phyloP scores from a whole-genome alignment of 2,888 invertebrate genomes.

The Caenorhabditis doughertyi region DNA sequence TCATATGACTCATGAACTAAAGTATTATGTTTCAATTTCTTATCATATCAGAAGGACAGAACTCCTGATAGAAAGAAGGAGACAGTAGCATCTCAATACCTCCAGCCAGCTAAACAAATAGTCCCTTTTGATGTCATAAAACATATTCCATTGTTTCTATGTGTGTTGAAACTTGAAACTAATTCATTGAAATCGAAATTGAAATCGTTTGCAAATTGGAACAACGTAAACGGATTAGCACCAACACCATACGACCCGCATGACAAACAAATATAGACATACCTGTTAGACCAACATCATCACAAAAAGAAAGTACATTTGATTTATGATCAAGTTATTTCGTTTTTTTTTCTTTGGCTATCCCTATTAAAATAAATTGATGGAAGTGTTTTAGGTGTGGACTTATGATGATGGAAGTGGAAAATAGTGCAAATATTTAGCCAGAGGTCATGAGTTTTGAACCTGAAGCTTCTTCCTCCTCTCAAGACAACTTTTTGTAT shows the following conservation, averaged over 20 bases:
- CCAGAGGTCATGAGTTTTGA: conserved; percentile 29
- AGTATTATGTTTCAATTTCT: neutral
- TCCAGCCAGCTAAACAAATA: conserved; percentile 24
- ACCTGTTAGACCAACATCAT: neutral
- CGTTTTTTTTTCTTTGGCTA: neutral
- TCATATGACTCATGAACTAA: conserved; percentile 19
- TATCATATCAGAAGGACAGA: neutral
- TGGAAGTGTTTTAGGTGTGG: conserved; percentile 13
- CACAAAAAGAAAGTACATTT: conserved; percentile 12
- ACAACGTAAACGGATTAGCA: conserved; percentile 40
- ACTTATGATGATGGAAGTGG: neutral
- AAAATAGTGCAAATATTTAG: conserved; percentile 19
- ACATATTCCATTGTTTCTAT: neutral
- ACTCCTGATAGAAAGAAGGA: neutral
- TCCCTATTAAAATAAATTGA: conserved; percentile 2
- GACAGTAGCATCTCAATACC: neutral
- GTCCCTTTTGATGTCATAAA: conserved; percentile 33
- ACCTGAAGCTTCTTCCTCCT: neutral
- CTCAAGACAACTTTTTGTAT: conserved; percentile 5
- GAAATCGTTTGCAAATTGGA: conserved; percentile 12
- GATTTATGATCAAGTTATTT: conserved; percentile 33
- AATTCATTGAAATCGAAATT: too few relatives aligned
- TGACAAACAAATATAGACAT: conserved; percentile 22
- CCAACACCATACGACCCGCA: neutral
- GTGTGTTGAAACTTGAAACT: neutral